phyloP scores from a whole-genome alignment of 2,888 invertebrate species.

The Notodonta dromedarius region DNA sequence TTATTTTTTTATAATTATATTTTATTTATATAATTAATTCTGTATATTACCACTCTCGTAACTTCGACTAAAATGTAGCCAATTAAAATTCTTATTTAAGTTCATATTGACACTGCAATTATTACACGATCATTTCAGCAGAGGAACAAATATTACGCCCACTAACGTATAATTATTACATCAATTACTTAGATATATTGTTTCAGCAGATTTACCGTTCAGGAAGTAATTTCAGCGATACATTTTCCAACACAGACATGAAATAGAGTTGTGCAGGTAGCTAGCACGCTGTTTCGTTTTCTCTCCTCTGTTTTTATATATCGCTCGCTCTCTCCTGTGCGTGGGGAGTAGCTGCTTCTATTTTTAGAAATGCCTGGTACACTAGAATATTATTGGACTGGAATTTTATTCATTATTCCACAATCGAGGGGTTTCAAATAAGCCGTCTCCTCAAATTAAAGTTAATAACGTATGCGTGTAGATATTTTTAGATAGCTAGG shows the following conservation, averaged over 20 bases:
- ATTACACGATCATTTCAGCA: too few relatives aligned
- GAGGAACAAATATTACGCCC: too few relatives aligned
- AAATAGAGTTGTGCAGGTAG: slow-evolving; percentile 24
- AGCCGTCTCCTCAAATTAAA: neutral
- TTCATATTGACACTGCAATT: too few relatives aligned
- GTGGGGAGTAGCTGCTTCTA: slow-evolving; percentile 57
- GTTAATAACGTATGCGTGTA: neutral
- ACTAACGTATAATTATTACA: too few relatives aligned
- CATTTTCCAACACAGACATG: slow-evolving; percentile 18
- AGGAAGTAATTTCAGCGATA: slow-evolving; percentile 18
- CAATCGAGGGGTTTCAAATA: slow-evolving; percentile 15
- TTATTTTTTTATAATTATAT: too few relatives aligned
- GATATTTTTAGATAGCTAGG: too few relatives aligned
- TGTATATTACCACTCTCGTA: too few relatives aligned
- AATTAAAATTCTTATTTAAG: too few relatives aligned
- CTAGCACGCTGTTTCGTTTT: slow-evolving; percentile 16
- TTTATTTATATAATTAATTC: too few relatives aligned
- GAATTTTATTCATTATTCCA: slow-evolving; percentile 22
- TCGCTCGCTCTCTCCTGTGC: slow-evolving; percentile 35
- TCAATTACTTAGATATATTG: neutral
- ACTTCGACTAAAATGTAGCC: too few relatives aligned
- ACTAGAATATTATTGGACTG: slow-evolving; percentile 30
- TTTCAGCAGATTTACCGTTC: slow-evolving; percentile 12
- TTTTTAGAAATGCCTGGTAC: slow-evolving; percentile 53
- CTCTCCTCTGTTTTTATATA: slow-evolving; percentile 13